Evolutionary conservation across 2,113 vertebrate genomes (phyloP).

Genomic region (Pseudonaja textilis): DNA sequence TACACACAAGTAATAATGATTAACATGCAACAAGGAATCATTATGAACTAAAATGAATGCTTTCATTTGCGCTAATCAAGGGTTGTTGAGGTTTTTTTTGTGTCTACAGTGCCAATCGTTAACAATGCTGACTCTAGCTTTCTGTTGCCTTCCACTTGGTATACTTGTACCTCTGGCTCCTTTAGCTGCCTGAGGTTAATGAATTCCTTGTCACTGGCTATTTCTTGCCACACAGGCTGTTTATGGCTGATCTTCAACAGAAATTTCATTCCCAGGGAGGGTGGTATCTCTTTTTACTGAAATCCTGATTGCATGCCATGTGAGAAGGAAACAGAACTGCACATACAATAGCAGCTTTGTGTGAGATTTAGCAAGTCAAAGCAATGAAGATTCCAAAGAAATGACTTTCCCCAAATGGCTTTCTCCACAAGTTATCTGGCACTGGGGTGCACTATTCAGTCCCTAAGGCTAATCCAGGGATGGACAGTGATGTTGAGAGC

Average conservation of each 20-base stretch:
- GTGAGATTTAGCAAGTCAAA: slow-evolving; percentile 12
- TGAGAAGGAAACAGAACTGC: slow-evolving; percentile 12
- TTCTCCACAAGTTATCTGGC: not conserved
- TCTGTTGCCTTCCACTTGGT: slow-evolving; percentile 18
- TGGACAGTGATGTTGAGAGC: not conserved
- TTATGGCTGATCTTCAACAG: slow-evolving; percentile 28
- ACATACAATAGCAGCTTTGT: slow-evolving; percentile 25
- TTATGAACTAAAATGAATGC: not conserved
- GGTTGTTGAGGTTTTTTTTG: not conserved
- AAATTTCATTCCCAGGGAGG: slow-evolving; percentile 15
- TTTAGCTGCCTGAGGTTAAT: not conserved
- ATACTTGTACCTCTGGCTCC: slow-evolving; percentile 8
- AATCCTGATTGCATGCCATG: slow-evolving; percentile 3
- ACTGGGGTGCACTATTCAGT: not conserved
- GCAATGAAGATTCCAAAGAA: not conserved
- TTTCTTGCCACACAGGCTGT: slow-evolving; percentile 27
- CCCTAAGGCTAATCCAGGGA: not conserved
- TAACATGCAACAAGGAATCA: not conserved
- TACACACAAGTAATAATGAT: slow-evolving; percentile 14
- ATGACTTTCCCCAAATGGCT: slow-evolving; percentile 8
- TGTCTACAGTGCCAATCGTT: not conserved
- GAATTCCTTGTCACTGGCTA: not conserved
- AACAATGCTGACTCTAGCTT: slow-evolving; percentile 31
- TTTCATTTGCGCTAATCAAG: not conserved
- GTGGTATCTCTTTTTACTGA: slow-evolving; percentile 22